A percentile compares a stretch with the other conserved stretches of the same genome.
Conservation (phyloP, 2,797 vertebrate genomes). For the Sphenopsis melanotis region DNA sequence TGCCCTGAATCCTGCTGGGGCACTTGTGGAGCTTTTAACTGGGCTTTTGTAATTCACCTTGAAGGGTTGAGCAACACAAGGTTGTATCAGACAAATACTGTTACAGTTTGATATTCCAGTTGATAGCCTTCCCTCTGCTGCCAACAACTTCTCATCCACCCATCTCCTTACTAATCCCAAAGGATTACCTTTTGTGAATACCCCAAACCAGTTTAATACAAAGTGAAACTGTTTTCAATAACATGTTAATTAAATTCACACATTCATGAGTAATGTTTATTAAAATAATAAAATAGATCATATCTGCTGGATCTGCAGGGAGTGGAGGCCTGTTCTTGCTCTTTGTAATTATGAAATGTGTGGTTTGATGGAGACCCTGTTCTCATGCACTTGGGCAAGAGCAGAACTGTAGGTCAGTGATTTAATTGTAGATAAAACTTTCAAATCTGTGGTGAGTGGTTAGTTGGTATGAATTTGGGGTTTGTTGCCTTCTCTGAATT, state of each 20-base stretch:
- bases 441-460: not conserved
- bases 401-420: not conserved
- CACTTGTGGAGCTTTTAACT: not conserved
- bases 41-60: not conserved
- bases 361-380: not conserved
- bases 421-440: not conserved
- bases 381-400: not conserved
- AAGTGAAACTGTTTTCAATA: not conserved
- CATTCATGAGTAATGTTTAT: not conserved
- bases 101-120: not conserved
- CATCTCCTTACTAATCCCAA: not conserved
- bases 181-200: not conserved
- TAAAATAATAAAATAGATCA: not conserved
- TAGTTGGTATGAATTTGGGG: not conserved
- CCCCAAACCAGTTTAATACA: not conserved
- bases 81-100: not conserved
- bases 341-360: not conserved
- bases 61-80: not conserved
- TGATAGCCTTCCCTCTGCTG: not conserved
- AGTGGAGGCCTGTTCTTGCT: not conserved
- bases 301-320: not conserved
- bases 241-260: not conserved
- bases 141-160: not conserved
- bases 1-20: not conserved
- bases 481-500: not conserved